Conservation (phyloP, 2,113 vertebrate species). For the Microcebus jonahi region DNA sequence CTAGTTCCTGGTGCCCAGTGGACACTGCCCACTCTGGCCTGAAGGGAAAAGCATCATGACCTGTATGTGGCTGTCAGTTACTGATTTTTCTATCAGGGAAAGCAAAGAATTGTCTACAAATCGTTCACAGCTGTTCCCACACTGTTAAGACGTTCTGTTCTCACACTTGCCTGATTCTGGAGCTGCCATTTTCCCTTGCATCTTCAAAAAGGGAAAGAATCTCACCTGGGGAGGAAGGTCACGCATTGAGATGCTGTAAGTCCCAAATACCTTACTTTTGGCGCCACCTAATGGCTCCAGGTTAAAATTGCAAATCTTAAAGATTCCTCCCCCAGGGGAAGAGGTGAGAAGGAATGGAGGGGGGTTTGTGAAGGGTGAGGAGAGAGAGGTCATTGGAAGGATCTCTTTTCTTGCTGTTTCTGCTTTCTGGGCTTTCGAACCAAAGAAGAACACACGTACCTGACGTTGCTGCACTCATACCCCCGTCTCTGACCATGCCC, state of each 20-base stretch:
- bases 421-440: not conserved
- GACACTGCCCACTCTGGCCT: not conserved
- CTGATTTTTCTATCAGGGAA: not conserved
- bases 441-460: fast-evolving
- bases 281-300: slow-evolving; percentile 14
- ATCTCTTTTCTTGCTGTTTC: not conserved
- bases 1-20: fast-evolving
- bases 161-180: not conserved
- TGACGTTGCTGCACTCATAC: fast-evolving
- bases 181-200: not conserved
- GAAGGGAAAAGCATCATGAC: not conserved
- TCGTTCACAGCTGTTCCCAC: not conserved
- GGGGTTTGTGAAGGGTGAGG: not conserved
- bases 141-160: too few relatives aligned
- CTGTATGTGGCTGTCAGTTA: not conserved
- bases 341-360: not conserved
- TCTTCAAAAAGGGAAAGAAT: not conserved
- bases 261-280: not conserved
- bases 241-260: fast-evolving
- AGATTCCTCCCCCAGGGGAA: fast-evolving
- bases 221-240: not conserved
- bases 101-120: not conserved
- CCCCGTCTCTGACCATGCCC: not conserved
- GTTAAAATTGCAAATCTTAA: not conserved
- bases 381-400: not conserved